phyloP scores from a whole-genome alignment of 2,113 vertebrate species.

The Pipra filicauda region DNA sequence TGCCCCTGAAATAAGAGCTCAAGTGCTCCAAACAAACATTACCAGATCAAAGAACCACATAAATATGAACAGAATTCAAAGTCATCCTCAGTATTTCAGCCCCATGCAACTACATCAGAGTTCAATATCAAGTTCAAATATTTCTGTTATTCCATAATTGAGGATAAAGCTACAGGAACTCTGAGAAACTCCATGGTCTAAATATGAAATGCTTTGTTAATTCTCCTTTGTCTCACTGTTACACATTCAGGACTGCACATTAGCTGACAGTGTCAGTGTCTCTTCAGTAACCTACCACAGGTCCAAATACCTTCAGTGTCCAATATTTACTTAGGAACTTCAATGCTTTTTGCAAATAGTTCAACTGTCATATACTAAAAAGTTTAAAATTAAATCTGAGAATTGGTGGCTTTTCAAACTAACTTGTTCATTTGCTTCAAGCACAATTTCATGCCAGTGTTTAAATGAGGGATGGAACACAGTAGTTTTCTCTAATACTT shows the following conservation, averaged over 20 bases:
- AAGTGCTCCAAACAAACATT: background rate
- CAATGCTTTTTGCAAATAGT: background rate
- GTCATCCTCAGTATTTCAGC: background rate
- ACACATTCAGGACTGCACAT: constrained; percentile 49
- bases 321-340: background rate
- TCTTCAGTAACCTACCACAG: constrained; percentile 41
- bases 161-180: background rate
- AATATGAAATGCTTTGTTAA: background rate
- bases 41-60: background rate
- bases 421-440: constrained; percentile 9
- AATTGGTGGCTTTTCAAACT: constrained; percentile 39
- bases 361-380: constrained; percentile 1
- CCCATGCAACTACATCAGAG: background rate
- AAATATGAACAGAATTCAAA: background rate
- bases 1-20: background rate
- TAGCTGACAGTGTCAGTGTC: background rate
- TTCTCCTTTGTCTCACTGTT: background rate
- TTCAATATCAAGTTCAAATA: background rate
- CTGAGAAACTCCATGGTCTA: constrained; percentile 16
- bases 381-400: constrained; percentile 6
- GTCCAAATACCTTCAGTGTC: constrained; percentile 20
- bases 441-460: constrained; percentile 38
- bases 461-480: constrained; percentile 40
- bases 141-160: background rate
- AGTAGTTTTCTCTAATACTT: constrained; percentile 30